Base-by-base conservation (phyloP, 2,797 vertebrate species). In the Thripadectes ignobilis region DNA sequence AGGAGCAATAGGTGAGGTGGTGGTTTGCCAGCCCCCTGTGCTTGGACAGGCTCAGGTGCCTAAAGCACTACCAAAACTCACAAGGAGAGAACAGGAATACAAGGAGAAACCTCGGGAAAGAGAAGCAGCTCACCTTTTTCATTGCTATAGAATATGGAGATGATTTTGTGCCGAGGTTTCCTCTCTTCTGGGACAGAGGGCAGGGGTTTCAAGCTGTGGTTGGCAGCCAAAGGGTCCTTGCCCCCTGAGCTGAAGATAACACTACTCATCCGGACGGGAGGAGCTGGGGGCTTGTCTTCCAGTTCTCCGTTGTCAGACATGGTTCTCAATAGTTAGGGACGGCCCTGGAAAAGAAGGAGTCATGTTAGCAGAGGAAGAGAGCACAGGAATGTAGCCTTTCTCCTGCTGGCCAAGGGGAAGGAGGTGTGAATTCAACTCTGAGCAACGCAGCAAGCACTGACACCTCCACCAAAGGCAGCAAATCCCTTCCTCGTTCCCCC, bases 241-340 rank as follows among this genome's bases (percentile, higher is more conserved):
- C 96, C 97, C 69, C 97, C 98, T 3, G 98, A 97, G 94, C 98
- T 98, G 96, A 99, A 99, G 96, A 99, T 99, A 61, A 98, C 98
- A 52, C 99, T 99, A 97, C 98, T 99, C 98, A 99, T 99, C 67
- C 99, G 98, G 95, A 99, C 99, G 0, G 99, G 99, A 94, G 99
- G 99, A 30, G 99, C 99, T 8, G 99, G 99, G 48, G 99, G 99
- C 90, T 99, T 99, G 97, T 99, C 99, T 98, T 99, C 99, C 36
- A 99, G 97, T 97, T 99, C 99, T 95, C 99, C 98, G 97, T 99
- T 99, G 98, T 99, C 99, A 97, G 98, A 99, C 99, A 99, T 99
- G 95, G 94, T 96, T 98, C 96, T 97, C 93, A 97, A 96, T 71
- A 72, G 74, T 66, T 97, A 96, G 29, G 24, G 79, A 91, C 91